Conservation (phyloP, 2,888 invertebrate species). For the Uropetala carovei region DNA sequence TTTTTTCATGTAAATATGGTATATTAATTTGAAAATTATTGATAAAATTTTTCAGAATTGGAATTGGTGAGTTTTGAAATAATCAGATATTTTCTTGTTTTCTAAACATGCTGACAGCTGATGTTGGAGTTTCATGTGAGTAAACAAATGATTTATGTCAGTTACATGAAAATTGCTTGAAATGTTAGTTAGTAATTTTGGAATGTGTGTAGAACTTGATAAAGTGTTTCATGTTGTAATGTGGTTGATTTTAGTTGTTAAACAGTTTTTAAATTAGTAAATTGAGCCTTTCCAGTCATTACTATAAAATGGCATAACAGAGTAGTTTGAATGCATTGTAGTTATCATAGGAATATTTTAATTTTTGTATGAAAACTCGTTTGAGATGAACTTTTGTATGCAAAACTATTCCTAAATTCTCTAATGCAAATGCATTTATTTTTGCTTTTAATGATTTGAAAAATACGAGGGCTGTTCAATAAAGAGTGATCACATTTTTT, state of each 20-base stretch:
- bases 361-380: not conserved
- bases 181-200: not conserved
- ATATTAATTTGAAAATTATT: not conserved
- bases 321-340: not conserved
- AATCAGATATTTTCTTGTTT: conserved; percentile 72
- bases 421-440: not conserved
- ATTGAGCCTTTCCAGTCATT: not conserved
- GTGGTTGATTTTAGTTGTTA: not conserved
- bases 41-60: not conserved
- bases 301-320: too few relatives aligned
- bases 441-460: not conserved
- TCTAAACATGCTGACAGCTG: conserved; percentile 75
- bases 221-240: not conserved
- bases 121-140: conserved; percentile 76
- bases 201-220: conserved; percentile 18
- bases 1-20: not conserved
- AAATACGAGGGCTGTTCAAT: too few relatives aligned
- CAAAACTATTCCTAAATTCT: not conserved
- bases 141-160: conserved; percentile 72
- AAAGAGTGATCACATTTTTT: too few relatives aligned
- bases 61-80: conserved; percentile 1
- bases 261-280: not conserved
- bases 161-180: conserved; percentile 68
- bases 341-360: not conserved
- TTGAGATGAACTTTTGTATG: not conserved